A percentile compares a stretch with the other conserved stretches of the same genome.
Evolutionary conservation across 2,888 invertebrate genomes (phyloP).

Genomic region (Caenorhabditis angaria): DNA sequence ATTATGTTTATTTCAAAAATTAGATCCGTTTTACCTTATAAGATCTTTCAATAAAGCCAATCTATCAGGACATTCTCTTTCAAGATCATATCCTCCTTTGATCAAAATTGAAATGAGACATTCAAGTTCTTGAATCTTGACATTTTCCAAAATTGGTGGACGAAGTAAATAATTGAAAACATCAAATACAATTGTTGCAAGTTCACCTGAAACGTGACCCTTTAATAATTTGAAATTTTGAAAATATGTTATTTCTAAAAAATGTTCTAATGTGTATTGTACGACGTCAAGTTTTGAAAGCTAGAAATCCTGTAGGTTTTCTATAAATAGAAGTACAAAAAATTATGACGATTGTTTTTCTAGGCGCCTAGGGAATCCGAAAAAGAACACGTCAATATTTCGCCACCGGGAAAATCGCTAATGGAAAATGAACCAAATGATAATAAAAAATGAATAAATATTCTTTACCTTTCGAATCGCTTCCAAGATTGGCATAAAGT

Average conservation of each 20-base stretch:
- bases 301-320: not conserved
- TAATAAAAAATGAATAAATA: not conserved
- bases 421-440: not conserved
- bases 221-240: not conserved
- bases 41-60: conserved; percentile 65
- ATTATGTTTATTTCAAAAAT: not conserved
- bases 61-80: conserved; percentile 68
- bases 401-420: not conserved
- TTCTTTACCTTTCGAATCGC: conserved; percentile 51
- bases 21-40: conserved; percentile 39
- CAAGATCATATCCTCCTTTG: conserved; percentile 69
- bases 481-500: conserved; percentile 67
- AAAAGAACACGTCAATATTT: not conserved
- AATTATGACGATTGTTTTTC: not conserved
- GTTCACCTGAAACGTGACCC: conserved; percentile 51
- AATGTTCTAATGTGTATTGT: conserved; percentile 1
- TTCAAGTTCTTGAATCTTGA: conserved; percentile 72
- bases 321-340: too few relatives aligned
- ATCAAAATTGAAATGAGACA: conserved; percentile 67
- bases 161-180: conserved; percentile 68
- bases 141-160: conserved; percentile 62
- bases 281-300: not conserved
- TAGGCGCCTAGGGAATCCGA: not conserved
- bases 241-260: not conserved
- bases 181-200: conserved; percentile 68